phyloP scores from a whole-genome alignment of 2,113 vertebrate genomes.

The Eleginops maclovinus region DNA sequence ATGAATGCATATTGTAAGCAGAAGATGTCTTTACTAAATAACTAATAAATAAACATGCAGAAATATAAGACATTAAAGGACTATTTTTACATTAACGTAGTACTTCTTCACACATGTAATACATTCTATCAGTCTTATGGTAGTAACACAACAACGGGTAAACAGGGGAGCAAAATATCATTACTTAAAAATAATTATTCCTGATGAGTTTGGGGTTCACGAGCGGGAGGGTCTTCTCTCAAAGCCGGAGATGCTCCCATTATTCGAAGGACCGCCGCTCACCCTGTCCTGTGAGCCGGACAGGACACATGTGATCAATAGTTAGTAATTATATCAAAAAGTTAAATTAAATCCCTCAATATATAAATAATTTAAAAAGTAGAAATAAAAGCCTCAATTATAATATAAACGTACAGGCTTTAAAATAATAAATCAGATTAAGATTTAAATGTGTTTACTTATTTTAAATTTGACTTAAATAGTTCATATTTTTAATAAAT shows the following conservation, averaged over 20 bases:
- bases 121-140: slow-evolving; percentile 24
- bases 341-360: too few species aligned
- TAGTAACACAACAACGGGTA: slow-evolving; percentile 9
- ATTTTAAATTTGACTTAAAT: too few species aligned
- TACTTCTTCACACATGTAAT: not conserved
- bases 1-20: slow-evolving; percentile 9
- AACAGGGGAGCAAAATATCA: not conserved
- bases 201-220: slow-evolving; percentile 23
- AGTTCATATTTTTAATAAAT: too few species aligned
- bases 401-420: too few species aligned
- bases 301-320: slow-evolving; percentile 21
- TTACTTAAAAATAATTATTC: not conserved
- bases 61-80: slow-evolving; percentile 28
- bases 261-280: slow-evolving; percentile 47
- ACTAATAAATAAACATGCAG: slow-evolving; percentile 15
- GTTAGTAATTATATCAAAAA: not conserved
- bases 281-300: slow-evolving; percentile 71
- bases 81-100: slow-evolving; percentile 17
- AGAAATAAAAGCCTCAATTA: too few species aligned
- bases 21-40: not conserved
- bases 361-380: too few species aligned
- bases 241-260: slow-evolving; percentile 60
- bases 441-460: too few species aligned
- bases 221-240: slow-evolving; percentile 55
- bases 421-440: too few species aligned